Evolutionary conservation across 2,888 invertebrate genomes (phyloP), one percentile per base, ranked within the genome.

Genomic region (Spatulosminthurus flaviceps): DNA sequence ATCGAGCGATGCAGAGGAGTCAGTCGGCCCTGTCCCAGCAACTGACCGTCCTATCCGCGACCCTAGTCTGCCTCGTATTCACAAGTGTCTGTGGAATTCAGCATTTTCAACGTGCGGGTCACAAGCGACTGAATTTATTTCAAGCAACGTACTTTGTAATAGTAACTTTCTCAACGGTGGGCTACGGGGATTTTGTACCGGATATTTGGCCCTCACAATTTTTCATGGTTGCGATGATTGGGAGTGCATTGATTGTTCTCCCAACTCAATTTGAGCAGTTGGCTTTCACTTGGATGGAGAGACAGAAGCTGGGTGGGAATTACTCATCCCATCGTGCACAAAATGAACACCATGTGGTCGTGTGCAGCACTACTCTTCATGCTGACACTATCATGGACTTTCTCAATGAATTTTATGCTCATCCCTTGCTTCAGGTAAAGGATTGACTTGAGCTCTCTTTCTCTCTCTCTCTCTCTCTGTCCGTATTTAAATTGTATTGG

Each of bases 311-410:
- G 79, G 98, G 98, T 1, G 97, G 97, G 21, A 97, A 96, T 5
- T 98, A 98, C 89, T 96, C 95, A 1, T 95, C 95, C 0, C 90
- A 90, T 81, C 91, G 98, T 64, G 97, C 97, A 0, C 97, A 97
- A 87, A 95, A 95, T 71, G 98, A 98, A 88, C 96, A 96, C 87
- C 98, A 98, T 89, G 98, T 98, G 43, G 98, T 98, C 19, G 97
- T 98, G 19, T 98, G 97, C 87, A 95, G 96, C 83, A 98, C 96
- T 75, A 96, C 95, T 0, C 90, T 97, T 77, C 96, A 97, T 87
- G 96, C 98, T 0, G 98, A 98, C 88, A 97, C 97, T 79, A 96
- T 98, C 86, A 96, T 98, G 95, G 98, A 98, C 89, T 98, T 98
- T 88, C 92, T 98, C 81, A 98, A 98, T 88, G 98, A 98, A 89